Conservation (phyloP, 1,140 invertebrate genomes). For the Bombus waltoni region DNA sequence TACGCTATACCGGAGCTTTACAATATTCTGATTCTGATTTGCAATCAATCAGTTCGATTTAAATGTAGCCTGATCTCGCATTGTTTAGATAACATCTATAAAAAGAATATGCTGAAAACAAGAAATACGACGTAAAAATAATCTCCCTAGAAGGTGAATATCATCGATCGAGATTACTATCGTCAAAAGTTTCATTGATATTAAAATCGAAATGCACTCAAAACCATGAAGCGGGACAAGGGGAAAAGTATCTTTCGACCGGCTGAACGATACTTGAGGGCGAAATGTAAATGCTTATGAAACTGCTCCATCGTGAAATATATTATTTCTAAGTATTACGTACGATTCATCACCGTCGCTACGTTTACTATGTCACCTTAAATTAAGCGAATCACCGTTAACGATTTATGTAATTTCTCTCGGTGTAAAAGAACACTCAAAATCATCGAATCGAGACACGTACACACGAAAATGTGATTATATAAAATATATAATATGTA, state of each 20-base stretch:
- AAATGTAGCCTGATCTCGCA: neutral
- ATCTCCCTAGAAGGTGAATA: neutral
- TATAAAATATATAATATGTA: constrained; percentile 30
- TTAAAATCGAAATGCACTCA: neutral
- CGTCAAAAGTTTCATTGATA: neutral
- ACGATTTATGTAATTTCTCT: neutral
- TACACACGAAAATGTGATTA: constrained; percentile 36
- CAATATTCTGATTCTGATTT: too few relatives aligned
- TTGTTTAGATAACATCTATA: neutral
- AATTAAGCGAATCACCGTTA: constrained; percentile 9
- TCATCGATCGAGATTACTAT: neutral
- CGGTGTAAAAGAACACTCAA: neutral
- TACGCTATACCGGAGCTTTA: neutral
- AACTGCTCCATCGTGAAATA: constrained; percentile 23
- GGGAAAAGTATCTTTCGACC: constrained; percentile 17
- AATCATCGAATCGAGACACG: constrained; percentile 27
- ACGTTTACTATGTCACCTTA: neutral
- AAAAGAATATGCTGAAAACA: neutral
- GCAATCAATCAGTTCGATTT: neutral
- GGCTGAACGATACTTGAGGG: constrained; percentile 5
- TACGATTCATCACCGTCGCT: constrained; percentile 6
- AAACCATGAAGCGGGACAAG: constrained; percentile 23
- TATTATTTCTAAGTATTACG: constrained; percentile 25
- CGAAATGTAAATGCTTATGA: constrained; percentile 5
- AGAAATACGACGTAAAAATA: constrained; percentile 8